These are phyloP conservation scores for Diploptera punctata DNA, from an alignment of 2,888 invertebrate genomes.

Conservation along the genomic window DNA sequence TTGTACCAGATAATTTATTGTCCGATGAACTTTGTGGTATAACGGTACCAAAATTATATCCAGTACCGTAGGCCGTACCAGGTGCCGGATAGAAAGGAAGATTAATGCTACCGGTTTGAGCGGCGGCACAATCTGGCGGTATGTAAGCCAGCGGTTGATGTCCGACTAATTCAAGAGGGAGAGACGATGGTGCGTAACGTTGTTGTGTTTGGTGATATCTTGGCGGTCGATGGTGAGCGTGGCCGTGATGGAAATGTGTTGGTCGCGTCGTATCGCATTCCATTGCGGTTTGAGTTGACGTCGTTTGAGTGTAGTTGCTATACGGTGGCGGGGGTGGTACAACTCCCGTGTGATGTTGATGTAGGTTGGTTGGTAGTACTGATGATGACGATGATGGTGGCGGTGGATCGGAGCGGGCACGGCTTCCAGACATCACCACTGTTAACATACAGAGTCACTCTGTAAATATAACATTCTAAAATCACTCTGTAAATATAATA, in stretches of 20 bases:
- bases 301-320: constrained; percentile 33
- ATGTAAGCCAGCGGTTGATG: constrained; percentile 45
- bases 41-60: constrained; percentile 27
- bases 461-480: too few relatives aligned
- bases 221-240: constrained; percentile 38
- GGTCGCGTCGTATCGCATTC: constrained; percentile 70
- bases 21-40: constrained; percentile 24
- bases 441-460: too few relatives aligned
- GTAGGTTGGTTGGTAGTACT: constrained; percentile 39
- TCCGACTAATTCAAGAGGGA: constrained; percentile 44
- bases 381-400: too few relatives aligned
- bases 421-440: constrained; percentile 42
- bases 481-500: too few relatives aligned
- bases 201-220: constrained; percentile 41
- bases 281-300: constrained; percentile 57
- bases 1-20: constrained; percentile 42
- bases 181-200: constrained; percentile 49
- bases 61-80: constrained; percentile 26
- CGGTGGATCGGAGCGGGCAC: constrained; percentile 49
- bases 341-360: constrained; percentile 49
- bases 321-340: too few relatives aligned
- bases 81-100: constrained; percentile 49
- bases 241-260: constrained; percentile 46
- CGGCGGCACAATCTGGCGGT: constrained; percentile 52
- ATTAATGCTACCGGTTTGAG: constrained; percentile 54